A percentile compares a stretch with the other conserved stretches of the same genome.
Evolutionary conservation across 2,797 vertebrate genomes (phyloP).

Genomic region (Bradypodion pumilum): DNA sequence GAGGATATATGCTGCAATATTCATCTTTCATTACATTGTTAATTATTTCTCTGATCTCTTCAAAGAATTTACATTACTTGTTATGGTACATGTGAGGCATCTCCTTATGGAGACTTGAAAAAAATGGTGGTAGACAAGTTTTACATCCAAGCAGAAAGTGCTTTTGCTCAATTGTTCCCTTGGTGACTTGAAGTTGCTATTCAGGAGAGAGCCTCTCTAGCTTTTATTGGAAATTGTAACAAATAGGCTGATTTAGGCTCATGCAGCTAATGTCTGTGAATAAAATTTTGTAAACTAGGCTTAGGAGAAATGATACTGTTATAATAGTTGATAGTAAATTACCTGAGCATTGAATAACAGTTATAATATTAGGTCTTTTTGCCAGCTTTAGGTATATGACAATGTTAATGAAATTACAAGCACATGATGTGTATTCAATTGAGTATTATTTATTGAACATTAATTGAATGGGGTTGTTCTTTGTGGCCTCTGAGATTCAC

Average conservation of each 20-base stretch:
- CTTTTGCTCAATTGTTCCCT: neutral
- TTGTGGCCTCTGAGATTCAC: neutral
- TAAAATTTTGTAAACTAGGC: neutral
- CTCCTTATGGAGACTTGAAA: neutral
- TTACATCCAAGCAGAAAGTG: neutral
- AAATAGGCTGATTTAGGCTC: neutral
- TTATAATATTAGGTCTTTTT: neutral
- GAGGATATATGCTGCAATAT: neutral
- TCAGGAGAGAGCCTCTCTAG: neutral
- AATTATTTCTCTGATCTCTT: constrained; percentile 1
- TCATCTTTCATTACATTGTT: neutral
- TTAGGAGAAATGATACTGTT: neutral
- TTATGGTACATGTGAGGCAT: neutral
- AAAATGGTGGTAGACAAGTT: neutral
- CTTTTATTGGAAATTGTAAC: neutral
- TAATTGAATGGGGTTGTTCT: neutral
- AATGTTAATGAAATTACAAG: neutral
- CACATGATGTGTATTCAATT: constrained; percentile 18
- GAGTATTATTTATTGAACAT: constrained; percentile 1
- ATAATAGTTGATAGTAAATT: neutral
- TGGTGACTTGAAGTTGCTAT: neutral
- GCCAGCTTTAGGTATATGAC: neutral
- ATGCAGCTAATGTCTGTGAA: neutral
- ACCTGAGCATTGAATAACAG: neutral
- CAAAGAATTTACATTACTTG: neutral